Evolutionary conservation across 2,113 vertebrate species (phyloP).

Genomic region (Benitochromis conjunctus): DNA sequence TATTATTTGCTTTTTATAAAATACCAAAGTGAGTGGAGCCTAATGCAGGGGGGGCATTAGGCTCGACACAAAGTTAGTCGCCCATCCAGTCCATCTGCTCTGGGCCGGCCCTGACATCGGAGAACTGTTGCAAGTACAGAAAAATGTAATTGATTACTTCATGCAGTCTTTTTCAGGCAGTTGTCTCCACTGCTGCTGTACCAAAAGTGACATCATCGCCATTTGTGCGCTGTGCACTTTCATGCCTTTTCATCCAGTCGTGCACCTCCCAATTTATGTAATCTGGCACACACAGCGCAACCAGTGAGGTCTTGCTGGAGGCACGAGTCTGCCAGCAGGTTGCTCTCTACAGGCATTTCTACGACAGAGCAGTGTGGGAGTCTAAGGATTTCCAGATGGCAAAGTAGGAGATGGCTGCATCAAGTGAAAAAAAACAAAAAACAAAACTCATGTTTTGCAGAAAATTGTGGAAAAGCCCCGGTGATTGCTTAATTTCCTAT

Average conservation of each 20-base stretch:
- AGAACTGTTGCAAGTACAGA: not conserved
- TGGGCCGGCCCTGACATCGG: not conserved
- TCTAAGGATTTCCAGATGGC: not conserved
- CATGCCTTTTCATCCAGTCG: not conserved
- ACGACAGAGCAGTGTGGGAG: not conserved
- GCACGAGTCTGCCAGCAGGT: not conserved
- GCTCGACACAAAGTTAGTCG: not conserved
- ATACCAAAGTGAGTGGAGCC: not conserved
- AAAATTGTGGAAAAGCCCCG: not conserved
- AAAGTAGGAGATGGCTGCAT: not conserved
- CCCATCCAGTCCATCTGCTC: not conserved
- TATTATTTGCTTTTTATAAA: not conserved
- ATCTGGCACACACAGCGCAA: not conserved
- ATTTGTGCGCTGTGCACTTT: not conserved
- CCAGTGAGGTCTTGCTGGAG: not conserved
- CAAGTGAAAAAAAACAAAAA: not conserved
- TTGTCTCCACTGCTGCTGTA: not conserved
- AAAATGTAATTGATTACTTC: conserved; percentile 1
- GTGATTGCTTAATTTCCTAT: not conserved
- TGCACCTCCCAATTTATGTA: not conserved
- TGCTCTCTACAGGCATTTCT: not conserved
- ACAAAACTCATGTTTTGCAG: not conserved
- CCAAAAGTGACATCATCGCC: not conserved
- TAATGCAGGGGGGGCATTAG: not conserved
- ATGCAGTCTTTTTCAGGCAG: not conserved